Evolutionary conservation across 30 jellyfish, hydroid and myxozoan species (phyloP).

Genomic region (Aurelia aurita): DNA sequence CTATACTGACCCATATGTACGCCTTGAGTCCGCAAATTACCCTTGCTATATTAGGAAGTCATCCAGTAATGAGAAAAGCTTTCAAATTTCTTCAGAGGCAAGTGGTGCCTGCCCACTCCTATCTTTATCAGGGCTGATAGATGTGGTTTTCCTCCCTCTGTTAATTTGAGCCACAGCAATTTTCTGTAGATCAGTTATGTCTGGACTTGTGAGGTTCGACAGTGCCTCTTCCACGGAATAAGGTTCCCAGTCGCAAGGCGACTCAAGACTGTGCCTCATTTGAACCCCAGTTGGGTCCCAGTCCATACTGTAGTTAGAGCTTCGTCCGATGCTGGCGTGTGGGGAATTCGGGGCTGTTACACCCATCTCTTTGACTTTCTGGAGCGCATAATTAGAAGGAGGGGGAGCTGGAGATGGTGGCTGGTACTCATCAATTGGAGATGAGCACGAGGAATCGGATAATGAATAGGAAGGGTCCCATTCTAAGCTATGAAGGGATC

Average conservation of each 20-base stretch:
- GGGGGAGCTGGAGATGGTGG: conserved; percentile 78
- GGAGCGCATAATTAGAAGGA: conserved; percentile 71
- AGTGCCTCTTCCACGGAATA: conserved; percentile 77
- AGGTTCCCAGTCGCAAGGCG: conserved; percentile 91
- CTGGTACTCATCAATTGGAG: conserved; percentile 69
- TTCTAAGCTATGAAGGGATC: conserved; percentile 52
- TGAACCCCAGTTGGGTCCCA: conserved; percentile 92
- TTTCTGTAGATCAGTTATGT: conserved; percentile 16
- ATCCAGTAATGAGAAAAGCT: neutral
- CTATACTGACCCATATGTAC: no score
- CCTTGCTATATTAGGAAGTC: no score
- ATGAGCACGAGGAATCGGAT: conserved; percentile 79
- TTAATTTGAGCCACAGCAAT: neutral
- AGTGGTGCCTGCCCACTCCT: conserved; percentile 43
- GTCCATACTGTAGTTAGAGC: conserved; percentile 83
- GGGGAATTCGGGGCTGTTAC: conserved; percentile 67
- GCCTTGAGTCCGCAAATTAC: no score
- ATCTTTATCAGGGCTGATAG: conserved; percentile 18
- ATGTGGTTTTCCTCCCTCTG: neutral
- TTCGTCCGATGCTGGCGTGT: conserved; percentile 62
- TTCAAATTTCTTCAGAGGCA: conserved; percentile 50
- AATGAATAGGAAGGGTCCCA: conserved; percentile 81
- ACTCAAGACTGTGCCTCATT: conserved; percentile 62
- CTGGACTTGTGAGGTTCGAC: conserved; percentile 72
- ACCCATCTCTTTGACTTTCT: conserved; percentile 60